Conservation (phyloP, 2,113 vertebrate genomes). For the Falco punctatus region DNA sequence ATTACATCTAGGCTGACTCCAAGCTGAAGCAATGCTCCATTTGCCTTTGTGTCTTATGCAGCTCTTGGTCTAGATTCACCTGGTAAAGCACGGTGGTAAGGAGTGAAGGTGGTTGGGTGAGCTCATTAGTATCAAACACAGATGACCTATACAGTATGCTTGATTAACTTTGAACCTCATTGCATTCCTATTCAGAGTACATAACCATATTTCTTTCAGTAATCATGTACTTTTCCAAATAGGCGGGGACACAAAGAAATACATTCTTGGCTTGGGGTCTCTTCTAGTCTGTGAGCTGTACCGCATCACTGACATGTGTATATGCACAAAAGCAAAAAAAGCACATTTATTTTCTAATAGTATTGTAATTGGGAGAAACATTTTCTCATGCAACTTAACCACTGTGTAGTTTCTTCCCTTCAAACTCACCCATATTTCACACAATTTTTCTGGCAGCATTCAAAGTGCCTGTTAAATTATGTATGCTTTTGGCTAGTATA, state of each 20-base stretch:
- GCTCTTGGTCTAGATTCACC: background rate
- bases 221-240: background rate
- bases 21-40: background rate
- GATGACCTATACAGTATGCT: background rate
- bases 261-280: background rate
- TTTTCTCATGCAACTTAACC: background rate
- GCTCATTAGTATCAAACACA: background rate
- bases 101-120: background rate
- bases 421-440: slow-evolving; percentile 1
- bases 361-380: background rate
- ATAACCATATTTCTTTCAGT: background rate
- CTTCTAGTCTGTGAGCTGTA: background rate
- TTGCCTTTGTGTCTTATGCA: background rate
- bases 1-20: background rate
- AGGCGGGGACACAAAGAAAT: background rate
- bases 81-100: background rate
- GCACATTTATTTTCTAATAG: background rate
- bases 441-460: slow-evolving; percentile 23
- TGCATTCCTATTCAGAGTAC: background rate
- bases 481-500: slow-evolving; percentile 28
- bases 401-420: background rate
- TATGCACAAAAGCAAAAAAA: background rate
- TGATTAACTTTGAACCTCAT: background rate
- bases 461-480: slow-evolving; percentile 54
- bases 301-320: background rate